These are phyloP conservation scores for Hephaestus fuliginosus DNA, from an alignment of 2,797 vertebrate species.

Conservation along the genomic window DNA sequence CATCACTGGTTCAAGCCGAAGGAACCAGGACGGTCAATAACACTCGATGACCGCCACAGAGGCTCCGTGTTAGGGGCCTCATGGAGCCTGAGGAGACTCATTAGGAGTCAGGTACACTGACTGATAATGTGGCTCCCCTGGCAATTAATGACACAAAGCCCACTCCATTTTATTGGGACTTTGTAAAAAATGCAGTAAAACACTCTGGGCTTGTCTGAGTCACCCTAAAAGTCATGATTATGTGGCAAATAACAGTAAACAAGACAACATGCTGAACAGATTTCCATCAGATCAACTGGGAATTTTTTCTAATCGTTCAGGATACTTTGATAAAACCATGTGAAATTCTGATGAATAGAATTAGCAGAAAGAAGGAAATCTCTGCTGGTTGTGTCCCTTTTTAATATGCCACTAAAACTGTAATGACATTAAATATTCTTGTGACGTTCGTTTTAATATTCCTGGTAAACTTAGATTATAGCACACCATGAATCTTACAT, in stretches of 20 bases:
- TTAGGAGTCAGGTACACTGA: conserved; percentile 47
- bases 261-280: neutral
- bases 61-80: conserved; percentile 31
- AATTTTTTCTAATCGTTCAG: neutral
- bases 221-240: conserved; percentile 28
- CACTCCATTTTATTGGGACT: conserved; percentile 27
- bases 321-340: neutral
- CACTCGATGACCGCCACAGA: conserved; percentile 37
- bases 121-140: conserved; percentile 29
- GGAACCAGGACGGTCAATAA: conserved; percentile 55
- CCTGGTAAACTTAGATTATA: neutral
- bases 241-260: conserved; percentile 27
- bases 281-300: neutral
- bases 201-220: conserved; percentile 9
- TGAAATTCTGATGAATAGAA: neutral
- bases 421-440: neutral
- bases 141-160: conserved; percentile 43
- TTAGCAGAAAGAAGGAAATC: neutral
- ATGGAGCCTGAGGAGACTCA: conserved; percentile 42
- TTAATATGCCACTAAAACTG: neutral
- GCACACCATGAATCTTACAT: neutral
- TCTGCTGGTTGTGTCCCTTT: neutral
- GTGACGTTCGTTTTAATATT: neutral
- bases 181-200: conserved; percentile 33
- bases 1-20: conserved; percentile 39